These are phyloP conservation scores for Drosophila nr. fundita DNA, from an alignment of 2,888 invertebrate genomes.

Conservation along the genomic window DNA sequence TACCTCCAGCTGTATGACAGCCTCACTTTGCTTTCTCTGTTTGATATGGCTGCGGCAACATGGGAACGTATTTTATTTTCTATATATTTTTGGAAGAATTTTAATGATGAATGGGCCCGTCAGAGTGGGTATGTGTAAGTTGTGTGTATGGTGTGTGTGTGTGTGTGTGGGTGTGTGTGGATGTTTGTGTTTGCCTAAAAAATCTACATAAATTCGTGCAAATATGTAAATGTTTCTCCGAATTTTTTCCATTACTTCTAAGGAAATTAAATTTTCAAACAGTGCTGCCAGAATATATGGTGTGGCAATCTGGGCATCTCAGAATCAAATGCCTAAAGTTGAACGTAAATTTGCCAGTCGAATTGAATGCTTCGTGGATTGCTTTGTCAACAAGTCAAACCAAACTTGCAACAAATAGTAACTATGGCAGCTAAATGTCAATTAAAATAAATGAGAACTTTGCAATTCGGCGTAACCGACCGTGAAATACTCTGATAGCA, in stretches of 20 bases:
- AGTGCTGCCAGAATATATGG: neutral
- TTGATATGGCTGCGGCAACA: conserved; percentile 9
- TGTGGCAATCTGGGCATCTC: neutral
- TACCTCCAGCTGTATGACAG: neutral
- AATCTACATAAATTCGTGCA: conserved; percentile 61
- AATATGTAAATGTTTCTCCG: conserved; percentile 62
- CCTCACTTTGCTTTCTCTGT: neutral
- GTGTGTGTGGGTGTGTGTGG: no score
- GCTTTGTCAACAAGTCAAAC: neutral
- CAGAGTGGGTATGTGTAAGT: conserved; percentile 19
- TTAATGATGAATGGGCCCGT: conserved; percentile 64
- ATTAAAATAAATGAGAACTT: neutral
- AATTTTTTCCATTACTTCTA: conserved; percentile 26
- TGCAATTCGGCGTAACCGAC: neutral
- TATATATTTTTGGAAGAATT: conserved; percentile 60
- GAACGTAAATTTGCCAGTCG: neutral
- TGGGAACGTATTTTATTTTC: conserved; percentile 39
- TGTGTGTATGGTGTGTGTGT: conserved; percentile 20
- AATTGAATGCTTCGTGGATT: neutral
- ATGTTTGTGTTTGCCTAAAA: conserved; percentile 20
- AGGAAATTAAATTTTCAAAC: conserved; percentile 42
- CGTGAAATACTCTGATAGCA: neutral
- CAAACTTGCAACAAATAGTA: neutral
- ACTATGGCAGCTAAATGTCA: neutral
- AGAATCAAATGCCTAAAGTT: neutral